A percentile compares a stretch with the other conserved stretches of the same genome.
Evolutionary conservation across 2,888 invertebrate species (phyloP).

Genomic region (Drosophila rubida): DNA sequence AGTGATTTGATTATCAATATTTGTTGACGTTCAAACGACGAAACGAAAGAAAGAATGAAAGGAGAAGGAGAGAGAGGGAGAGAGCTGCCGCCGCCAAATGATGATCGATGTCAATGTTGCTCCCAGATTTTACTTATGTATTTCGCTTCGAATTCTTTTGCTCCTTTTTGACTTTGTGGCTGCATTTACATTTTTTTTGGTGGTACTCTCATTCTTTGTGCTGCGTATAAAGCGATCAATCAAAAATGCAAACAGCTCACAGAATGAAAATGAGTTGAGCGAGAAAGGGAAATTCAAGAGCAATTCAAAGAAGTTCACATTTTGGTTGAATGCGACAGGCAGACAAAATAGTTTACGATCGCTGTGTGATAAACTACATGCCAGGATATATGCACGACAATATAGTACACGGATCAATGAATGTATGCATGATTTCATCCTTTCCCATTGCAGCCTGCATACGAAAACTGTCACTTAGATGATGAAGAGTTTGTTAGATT

Average conservation of each 20-base stretch:
- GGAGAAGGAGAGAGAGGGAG: not conserved
- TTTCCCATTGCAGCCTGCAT: conserved; percentile 7
- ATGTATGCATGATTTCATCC: conserved; percentile 45
- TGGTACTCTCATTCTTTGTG: conserved; percentile 59
- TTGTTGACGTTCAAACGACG: conserved; percentile 43
- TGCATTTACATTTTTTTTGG: conserved; percentile 73
- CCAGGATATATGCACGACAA: conserved; percentile 39
- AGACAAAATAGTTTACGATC: conserved; percentile 82
- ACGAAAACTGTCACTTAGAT: conserved; percentile 67
- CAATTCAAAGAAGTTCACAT: conserved; percentile 62
- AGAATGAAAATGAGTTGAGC: conserved; percentile 30
- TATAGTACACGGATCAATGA: conserved; percentile 25
- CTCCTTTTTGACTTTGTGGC: conserved; percentile 18
- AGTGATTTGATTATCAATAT: conserved; percentile 76
- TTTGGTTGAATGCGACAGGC: conserved; percentile 57
- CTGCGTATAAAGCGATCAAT: conserved; percentile 82
- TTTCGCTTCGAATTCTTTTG: conserved; percentile 13
- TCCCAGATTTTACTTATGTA: conserved; percentile 19
- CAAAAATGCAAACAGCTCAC: conserved; percentile 80
- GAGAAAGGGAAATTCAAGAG: conserved; percentile 20
- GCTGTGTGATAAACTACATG: conserved; percentile 69
- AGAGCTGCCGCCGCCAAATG: conserved; percentile 65
- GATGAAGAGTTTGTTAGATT: conserved; percentile 84
- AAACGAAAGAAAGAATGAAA: conserved; percentile 1
- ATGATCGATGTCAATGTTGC: conserved; percentile 75